phyloP scores from a whole-genome alignment of 2,888 invertebrate species.

The Eupithecia tripunctaria region DNA sequence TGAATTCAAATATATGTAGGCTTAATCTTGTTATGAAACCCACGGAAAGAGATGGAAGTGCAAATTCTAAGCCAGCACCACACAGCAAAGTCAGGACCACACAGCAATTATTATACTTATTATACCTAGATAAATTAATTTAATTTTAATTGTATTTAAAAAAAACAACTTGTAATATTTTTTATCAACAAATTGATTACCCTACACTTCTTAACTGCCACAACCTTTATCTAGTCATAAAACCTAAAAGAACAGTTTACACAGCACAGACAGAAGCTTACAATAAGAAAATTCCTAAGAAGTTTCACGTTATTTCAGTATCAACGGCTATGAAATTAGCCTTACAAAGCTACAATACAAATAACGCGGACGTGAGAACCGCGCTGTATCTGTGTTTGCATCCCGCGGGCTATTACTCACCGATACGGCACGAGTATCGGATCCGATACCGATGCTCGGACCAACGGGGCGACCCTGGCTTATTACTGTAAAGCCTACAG shows the following conservation, averaged over 20 bases:
- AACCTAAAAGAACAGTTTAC: not conserved
- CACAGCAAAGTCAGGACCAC: no score
- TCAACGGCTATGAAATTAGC: constrained; percentile 36
- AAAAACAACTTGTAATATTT: no score
- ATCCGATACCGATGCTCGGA: constrained; percentile 53
- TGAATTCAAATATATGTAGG: no score
- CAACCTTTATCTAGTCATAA: no score
- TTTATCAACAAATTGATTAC: no score
- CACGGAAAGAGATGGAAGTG: no score
- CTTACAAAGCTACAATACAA: constrained; percentile 22
- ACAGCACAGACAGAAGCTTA: not conserved
- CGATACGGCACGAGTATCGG: constrained; percentile 67
- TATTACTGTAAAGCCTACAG: constrained; percentile 8
- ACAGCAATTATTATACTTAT: no score
- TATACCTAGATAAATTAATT: no score
- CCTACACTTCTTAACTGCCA: no score
- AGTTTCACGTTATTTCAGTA: not conserved
- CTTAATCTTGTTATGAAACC: no score
- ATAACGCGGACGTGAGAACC: constrained; percentile 51
- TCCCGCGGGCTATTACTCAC: constrained; percentile 66
- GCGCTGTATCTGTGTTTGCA: constrained; percentile 54
- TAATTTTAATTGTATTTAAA: no score
- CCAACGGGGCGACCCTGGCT: constrained; percentile 17
- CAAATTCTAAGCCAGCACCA: no score
- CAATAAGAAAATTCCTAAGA: not conserved